Evolutionary conservation across 2,113 vertebrate species (phyloP).

Genomic region (Chloroceryle aenea): DNA sequence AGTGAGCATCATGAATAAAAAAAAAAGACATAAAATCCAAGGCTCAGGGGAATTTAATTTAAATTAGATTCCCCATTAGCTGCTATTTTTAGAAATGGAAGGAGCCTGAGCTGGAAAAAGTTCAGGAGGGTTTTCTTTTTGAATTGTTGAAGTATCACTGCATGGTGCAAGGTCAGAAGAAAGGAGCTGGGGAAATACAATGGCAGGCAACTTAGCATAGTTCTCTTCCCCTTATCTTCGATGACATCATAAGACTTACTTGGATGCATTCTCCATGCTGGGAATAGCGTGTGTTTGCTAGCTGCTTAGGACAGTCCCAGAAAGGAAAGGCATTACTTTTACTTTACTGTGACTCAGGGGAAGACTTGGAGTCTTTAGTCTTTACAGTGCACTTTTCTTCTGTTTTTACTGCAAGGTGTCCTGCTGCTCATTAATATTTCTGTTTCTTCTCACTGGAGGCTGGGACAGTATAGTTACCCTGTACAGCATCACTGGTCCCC

Average conservation of each 20-base stretch:
- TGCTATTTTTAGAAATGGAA: background rate
- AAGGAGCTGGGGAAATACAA: background rate
- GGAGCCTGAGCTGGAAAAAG: background rate
- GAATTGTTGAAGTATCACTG: background rate
- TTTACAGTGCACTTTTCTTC: background rate
- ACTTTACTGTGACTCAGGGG: background rate
- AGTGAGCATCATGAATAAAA: background rate
- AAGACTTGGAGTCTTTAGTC: background rate
- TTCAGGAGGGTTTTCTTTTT: background rate
- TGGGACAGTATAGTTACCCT: background rate
- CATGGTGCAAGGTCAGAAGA: background rate
- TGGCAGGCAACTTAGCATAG: background rate
- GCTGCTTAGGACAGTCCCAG: background rate
- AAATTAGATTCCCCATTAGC: background rate
- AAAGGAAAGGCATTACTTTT: background rate
- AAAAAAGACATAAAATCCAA: background rate
- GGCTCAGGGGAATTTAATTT: background rate
- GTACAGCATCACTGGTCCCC: background rate
- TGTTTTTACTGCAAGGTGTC: background rate
- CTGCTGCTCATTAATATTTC: background rate
- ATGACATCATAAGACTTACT: background rate
- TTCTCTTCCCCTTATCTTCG: background rate
- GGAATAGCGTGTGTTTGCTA: background rate
- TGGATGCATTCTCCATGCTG: background rate
- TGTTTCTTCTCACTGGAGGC: background rate